phyloP scores from a whole-genome alignment of 2,888 invertebrate species.

The Ochlodes sylvanus region DNA sequence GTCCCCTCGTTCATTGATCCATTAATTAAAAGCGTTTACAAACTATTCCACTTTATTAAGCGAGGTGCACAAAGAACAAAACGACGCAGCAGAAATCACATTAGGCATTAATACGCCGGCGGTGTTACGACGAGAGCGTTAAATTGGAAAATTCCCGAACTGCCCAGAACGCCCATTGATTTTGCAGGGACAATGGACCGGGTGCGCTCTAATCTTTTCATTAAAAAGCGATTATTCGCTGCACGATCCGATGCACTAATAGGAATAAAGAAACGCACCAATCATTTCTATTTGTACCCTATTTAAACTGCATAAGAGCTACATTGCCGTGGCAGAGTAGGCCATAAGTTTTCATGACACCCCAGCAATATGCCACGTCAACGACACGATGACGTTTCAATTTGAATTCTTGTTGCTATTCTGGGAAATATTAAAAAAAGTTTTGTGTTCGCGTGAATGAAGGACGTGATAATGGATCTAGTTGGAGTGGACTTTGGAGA shows the following conservation, averaged over 20 bases:
- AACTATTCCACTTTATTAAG: constrained; percentile 35
- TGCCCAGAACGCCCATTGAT: constrained; percentile 72
- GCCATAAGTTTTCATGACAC: constrained; percentile 48
- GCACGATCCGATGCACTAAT: constrained; percentile 80
- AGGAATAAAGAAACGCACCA: constrained; percentile 68
- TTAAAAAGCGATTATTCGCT: constrained; percentile 84
- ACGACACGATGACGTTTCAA: constrained; percentile 79
- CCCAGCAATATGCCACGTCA: constrained; percentile 70
- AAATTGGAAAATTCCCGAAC: constrained; percentile 80
- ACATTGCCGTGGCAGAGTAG: constrained; percentile 45
- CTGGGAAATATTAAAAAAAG: constrained; percentile 45
- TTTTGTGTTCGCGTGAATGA: constrained; percentile 5
- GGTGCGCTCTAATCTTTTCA: constrained; percentile 82
- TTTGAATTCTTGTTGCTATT: constrained; percentile 69
- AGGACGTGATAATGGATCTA: constrained; percentile 3
- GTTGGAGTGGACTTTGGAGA: neutral
- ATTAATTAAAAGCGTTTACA: constrained; percentile 9
- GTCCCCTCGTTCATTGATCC: neutral
- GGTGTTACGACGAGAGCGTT: constrained; percentile 58
- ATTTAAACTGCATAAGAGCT: constrained; percentile 46
- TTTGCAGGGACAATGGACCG: constrained; percentile 50
- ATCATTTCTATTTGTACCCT: constrained; percentile 33
- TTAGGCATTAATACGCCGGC: constrained; percentile 37
- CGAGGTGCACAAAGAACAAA: constrained; percentile 20
- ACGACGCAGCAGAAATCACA: constrained; percentile 34